phyloP scores from a whole-genome alignment of 2,888 invertebrate genomes.

The Leptura quadrifasciata region DNA sequence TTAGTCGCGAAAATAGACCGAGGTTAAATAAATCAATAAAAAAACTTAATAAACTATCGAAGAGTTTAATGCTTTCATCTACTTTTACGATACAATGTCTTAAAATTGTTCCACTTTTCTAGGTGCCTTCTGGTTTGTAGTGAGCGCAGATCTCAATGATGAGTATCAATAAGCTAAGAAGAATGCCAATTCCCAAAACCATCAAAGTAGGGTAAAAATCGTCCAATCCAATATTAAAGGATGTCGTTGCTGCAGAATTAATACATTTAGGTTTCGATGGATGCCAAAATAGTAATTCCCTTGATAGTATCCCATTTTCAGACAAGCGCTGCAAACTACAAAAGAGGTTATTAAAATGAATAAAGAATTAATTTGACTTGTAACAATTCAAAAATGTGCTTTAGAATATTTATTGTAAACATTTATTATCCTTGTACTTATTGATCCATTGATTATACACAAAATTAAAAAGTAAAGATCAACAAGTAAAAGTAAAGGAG shows the following conservation, averaged over 20 bases:
- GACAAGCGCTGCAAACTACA: conserved; percentile 65
- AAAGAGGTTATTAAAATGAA: background rate
- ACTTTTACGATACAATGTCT: background rate
- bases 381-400: too few relatives aligned
- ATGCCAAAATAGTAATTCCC: conserved; percentile 65
- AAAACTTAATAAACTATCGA: too few relatives aligned
- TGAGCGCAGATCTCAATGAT: conserved; percentile 53
- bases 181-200: conserved; percentile 61
- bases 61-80: too few relatives aligned
- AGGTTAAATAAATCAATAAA: too few relatives aligned
- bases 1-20: too few relatives aligned
- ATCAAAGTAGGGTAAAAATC: conserved; percentile 67
- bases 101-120: background rate
- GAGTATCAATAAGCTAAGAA: conserved; percentile 61
- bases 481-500: too few relatives aligned
- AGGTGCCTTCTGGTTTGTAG: background rate
- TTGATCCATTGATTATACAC: too few relatives aligned
- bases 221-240: conserved; percentile 62
- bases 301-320: conserved; percentile 65
- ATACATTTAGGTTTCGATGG: conserved; percentile 67
- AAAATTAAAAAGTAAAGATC: too few relatives aligned
- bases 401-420: too few relatives aligned
- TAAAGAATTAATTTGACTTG: too few relatives aligned
- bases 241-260: conserved; percentile 54
- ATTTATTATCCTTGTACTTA: too few relatives aligned